Conservation (phyloP, 2,113 vertebrate genomes). For the Pantherophis guttatus region DNA sequence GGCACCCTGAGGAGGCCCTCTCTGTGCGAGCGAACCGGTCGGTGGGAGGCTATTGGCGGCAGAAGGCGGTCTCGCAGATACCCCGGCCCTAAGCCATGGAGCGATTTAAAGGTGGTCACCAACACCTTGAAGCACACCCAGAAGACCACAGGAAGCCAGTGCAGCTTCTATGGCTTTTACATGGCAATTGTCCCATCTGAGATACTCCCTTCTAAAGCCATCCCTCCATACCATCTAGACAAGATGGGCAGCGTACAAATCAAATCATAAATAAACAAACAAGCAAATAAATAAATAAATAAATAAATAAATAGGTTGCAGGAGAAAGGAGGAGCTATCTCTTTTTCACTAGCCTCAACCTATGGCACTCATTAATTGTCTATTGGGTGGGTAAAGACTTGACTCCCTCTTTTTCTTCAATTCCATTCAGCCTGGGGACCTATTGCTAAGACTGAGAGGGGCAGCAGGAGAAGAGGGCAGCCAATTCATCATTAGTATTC, state of each 20-base stretch:
- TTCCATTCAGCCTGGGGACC: neutral
- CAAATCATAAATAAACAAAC: neutral
- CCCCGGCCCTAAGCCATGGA: no score
- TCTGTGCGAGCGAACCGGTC: no score
- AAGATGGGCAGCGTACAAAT: neutral
- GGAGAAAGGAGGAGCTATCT: neutral
- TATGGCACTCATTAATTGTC: neutral
- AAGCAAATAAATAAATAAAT: neutral
- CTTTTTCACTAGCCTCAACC: neutral
- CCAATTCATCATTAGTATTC: neutral
- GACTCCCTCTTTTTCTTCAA: neutral
- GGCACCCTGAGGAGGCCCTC: no score
- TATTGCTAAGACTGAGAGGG: neutral
- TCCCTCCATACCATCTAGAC: neutral
- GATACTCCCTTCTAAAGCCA: neutral
- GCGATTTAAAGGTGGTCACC: no score
- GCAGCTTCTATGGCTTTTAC: neutral
- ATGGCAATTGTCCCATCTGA: neutral
- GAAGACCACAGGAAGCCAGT: no score
- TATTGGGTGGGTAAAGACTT: neutral
- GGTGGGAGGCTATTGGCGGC: no score
- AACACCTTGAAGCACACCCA: no score
- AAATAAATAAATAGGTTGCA: neutral
- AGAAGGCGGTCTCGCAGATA: no score
- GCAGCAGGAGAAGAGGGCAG: neutral